Base-by-base conservation (phyloP, 2,113 vertebrate species). In the Tricholaema leucomelas region DNA sequence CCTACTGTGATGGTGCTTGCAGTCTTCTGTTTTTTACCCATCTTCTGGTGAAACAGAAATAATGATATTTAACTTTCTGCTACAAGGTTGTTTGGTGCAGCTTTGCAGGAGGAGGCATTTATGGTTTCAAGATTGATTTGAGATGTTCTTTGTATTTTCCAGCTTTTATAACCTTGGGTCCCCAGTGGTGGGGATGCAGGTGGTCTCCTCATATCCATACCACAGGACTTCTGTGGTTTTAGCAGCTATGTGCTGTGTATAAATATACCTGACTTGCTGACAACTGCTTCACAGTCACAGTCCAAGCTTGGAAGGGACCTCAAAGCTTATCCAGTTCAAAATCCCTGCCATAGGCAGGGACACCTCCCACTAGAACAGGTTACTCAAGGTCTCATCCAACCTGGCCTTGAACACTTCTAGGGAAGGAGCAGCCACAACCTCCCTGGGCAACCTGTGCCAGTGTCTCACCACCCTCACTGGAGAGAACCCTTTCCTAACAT, bases 1-100 rank as follows among this genome's bases (percentile, higher is more conserved):
- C 44, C 33, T 14, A 0, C 13, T 15, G 30, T 8, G 12, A 10
- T 5, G 4, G 19, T 38, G 44, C 50, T 78, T 2, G 0, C 12
- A 35, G 10, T 38, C 28, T 25, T 15, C 76, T 78, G 35, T 27
- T 58, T 52, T 33, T 36, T 10, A 27, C 27, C 23, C 23, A 5
- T 30, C 24, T 21, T 27, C 40, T 75, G 15, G 69, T 55, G 31
- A 65, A 55, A 59, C 25, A 75, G 42, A 61, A 66, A 27, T 33
- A 42, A 36, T 15, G 8, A 16, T 15, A 2, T 23, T 64, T 15
- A 27, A 21, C 17, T 44, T 70, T 64, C 16, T 70, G 35, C 7
- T 31, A 16, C 21, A 17, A 12, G 5, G 9, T 1, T 1, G 14
- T 63, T n/a, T n/a, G n/a, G 40, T 38, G 9, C 27, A 58, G 19